Evolutionary conservation across 2,113 vertebrate genomes (phyloP).

Genomic region (Alethe diademata): DNA sequence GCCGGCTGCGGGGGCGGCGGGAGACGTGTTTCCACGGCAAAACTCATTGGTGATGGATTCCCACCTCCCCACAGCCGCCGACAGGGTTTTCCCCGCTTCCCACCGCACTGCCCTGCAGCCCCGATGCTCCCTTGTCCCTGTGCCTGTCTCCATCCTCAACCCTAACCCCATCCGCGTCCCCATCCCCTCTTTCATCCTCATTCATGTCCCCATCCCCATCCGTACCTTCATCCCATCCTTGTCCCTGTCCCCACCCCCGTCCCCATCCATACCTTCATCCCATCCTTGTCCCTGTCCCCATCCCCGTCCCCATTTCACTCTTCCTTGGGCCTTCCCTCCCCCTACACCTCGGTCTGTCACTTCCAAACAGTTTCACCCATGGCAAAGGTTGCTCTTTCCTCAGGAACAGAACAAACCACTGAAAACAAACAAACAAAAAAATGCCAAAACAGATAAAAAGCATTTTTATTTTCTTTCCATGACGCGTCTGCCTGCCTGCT

Average conservation of each 20-base stretch:
- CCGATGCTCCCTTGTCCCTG: not conserved
- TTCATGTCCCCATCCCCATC: not conserved
- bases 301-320: not conserved
- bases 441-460: constrained; percentile 55
- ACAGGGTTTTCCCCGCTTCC: no score
- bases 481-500: constrained; percentile 23
- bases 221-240: not conserved
- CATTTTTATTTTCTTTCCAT: constrained; percentile 65
- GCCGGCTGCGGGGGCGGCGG: not conserved
- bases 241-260: no score
- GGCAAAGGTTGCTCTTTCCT: constrained; percentile 23
- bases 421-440: constrained; percentile 55
- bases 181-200: not conserved
- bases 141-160: not conserved
- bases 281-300: not conserved
- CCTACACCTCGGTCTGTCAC: not conserved
- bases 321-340: not conserved
- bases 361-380: not conserved
- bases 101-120: not conserved
- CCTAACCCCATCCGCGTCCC: not conserved
- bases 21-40: not conserved
- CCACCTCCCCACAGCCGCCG: not conserved
- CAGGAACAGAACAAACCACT: not conserved
- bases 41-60: not conserved
- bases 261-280: no score